phyloP scores from a whole-genome alignment of 2,797 vertebrate genomes.

The Pogoniulus pusillus region DNA sequence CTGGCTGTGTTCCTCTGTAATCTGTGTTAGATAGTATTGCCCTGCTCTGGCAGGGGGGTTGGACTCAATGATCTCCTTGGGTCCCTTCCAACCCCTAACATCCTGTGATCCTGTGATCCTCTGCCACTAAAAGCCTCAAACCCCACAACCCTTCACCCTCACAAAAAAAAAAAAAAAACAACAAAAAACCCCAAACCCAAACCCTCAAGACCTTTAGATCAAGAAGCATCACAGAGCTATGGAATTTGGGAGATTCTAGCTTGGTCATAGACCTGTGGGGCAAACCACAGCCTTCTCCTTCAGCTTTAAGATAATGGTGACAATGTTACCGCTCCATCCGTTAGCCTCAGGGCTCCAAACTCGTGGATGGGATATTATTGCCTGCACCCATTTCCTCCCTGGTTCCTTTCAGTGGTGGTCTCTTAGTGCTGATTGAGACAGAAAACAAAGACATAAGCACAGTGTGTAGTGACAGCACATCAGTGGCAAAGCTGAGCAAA shows the following conservation, averaged over 20 bases:
- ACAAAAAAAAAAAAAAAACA: not conserved
- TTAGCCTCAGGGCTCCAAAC: not conserved
- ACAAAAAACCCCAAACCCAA: no score
- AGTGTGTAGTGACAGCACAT: not conserved
- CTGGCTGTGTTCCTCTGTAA: no score
- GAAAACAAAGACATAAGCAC: not conserved
- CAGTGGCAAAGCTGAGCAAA: not conserved
- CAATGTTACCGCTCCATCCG: not conserved
- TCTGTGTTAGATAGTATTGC: no score
- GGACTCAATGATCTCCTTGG: no score
- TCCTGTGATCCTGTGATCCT: no score
- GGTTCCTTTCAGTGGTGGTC: not conserved
- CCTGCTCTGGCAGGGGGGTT: no score
- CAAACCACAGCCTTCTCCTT: not conserved
- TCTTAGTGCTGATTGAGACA: not conserved
- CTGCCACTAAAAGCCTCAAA: not conserved
- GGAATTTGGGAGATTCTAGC: not conserved
- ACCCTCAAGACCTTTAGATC: not conserved
- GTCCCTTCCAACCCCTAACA: no score
- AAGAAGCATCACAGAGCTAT: not conserved
- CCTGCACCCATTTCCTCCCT: not conserved
- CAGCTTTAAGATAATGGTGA: not conserved
- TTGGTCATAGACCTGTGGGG: not conserved
- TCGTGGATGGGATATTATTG: not conserved
- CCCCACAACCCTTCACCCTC: not conserved